These are phyloP conservation scores for Scaptomyza parva DNA, from an alignment of 2,888 invertebrate species.

Conservation along the genomic window DNA sequence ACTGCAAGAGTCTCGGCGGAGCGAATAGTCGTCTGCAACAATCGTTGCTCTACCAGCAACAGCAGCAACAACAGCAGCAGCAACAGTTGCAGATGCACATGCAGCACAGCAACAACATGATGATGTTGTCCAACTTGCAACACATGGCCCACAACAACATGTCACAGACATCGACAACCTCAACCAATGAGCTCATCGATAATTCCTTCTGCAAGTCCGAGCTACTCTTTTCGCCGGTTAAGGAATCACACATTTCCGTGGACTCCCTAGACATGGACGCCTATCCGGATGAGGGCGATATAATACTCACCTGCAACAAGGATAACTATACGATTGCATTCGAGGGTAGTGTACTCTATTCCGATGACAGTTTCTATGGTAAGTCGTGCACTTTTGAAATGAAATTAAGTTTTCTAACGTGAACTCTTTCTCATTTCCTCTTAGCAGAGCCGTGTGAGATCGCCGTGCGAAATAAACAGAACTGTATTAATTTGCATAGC, in stretches of 20 bases:
- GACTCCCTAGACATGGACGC: constrained; percentile 96
- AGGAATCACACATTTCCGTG: constrained; percentile 93
- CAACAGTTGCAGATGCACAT: constrained; percentile 56
- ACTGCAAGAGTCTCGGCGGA: constrained; percentile 87
- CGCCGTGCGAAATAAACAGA: constrained; percentile 82
- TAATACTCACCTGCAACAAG: constrained; percentile 96
- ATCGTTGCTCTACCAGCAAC: constrained; percentile 72
- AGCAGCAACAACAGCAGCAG: constrained; percentile 67
- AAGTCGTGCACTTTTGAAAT: constrained; percentile 31
- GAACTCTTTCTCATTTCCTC: not conserved
- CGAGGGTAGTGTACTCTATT: constrained; percentile 94
- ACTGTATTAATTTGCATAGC: constrained; percentile 84
- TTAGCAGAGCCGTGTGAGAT: constrained; percentile 83
- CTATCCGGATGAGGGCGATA: constrained; percentile 90
- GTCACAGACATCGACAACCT: constrained; percentile 81
- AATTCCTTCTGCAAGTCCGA: constrained; percentile 97
- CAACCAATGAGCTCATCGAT: constrained; percentile 88
- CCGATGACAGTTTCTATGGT: constrained; percentile 92
- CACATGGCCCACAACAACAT: constrained; percentile 67
- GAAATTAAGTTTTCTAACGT: not conserved
- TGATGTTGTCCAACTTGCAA: constrained; percentile 55
- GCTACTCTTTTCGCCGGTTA: constrained; percentile 94
- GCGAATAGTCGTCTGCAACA: constrained; percentile 80
- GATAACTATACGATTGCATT: constrained; percentile 98
- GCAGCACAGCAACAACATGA: constrained; percentile 54